phyloP scores from a whole-genome alignment of 2,113 vertebrate genomes.

The Paradoxurus hermaphroditus region DNA sequence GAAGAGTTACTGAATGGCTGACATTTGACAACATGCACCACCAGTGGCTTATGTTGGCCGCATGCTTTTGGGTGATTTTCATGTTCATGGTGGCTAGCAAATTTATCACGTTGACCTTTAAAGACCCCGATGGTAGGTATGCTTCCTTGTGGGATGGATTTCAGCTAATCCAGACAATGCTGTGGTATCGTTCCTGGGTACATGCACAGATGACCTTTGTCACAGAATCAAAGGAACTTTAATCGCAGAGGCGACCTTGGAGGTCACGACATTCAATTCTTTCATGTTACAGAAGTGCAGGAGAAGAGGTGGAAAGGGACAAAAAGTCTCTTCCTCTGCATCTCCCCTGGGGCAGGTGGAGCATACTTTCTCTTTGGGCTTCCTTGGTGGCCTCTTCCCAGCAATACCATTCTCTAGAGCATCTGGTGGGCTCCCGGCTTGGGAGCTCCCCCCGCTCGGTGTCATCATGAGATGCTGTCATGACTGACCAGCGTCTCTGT shows the following conservation, averaged over 20 bases:
- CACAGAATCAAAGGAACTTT: background rate
- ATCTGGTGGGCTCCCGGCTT: background rate
- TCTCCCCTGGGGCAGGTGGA: fast-evolving
- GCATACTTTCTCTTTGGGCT: background rate
- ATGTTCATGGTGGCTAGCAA: constrained; percentile 97
- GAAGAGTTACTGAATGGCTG: constrained; percentile 79
- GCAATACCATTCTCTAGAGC: background rate
- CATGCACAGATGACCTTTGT: background rate
- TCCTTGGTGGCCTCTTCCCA: background rate
- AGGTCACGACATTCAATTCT: background rate
- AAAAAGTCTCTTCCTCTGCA: too few species aligned
- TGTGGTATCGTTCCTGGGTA: background rate
- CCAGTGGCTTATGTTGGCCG: constrained; percentile 95
- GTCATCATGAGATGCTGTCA: background rate
- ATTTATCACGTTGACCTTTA: constrained; percentile 92
- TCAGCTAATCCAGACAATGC: background rate
- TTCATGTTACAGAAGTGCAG: background rate
- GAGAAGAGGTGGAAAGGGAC: too few species aligned
- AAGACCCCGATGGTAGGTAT: constrained; percentile 89
- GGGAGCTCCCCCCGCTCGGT: fast-evolving
- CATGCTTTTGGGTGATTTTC: constrained; percentile 97
- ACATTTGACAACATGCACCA: constrained; percentile 92
- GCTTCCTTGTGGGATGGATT: background rate
- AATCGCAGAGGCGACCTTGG: background rate
- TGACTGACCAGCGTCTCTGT: background rate